Percentiles rank a stretch among this genome's conserved stretches.
These are phyloP conservation scores for Lepidocyrtoides sp. DNA, from an alignment of 2,888 invertebrate genomes.

Conservation along the genomic window DNA sequence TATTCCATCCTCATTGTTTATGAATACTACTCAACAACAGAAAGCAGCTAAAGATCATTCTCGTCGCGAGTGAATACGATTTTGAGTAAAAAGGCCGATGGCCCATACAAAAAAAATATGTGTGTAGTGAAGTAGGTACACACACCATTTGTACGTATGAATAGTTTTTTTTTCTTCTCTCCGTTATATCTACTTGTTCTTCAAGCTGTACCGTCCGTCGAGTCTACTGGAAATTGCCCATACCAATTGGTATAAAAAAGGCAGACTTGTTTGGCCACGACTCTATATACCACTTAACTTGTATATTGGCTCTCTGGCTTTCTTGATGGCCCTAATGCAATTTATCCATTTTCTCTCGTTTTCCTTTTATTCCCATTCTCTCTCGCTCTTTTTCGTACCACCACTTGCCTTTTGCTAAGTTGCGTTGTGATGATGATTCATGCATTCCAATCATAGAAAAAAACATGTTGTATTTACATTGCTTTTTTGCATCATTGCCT, in stretches of 20 bases:
- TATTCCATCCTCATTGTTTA: slow-evolving; percentile 14
- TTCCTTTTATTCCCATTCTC: not conserved
- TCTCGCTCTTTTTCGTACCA: slow-evolving; percentile 28
- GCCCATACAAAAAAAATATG: slow-evolving; percentile 6
- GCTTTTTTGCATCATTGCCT: slow-evolving; percentile 22
- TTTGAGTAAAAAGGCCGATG: slow-evolving; percentile 14
- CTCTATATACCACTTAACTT: slow-evolving; percentile 6
- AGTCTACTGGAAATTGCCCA: slow-evolving; percentile 61
- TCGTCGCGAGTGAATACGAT: not conserved
- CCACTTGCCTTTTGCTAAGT: not conserved
- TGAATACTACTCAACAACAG: slow-evolving; percentile 11
- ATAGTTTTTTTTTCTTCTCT: slow-evolving; percentile 1
- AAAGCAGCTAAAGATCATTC: slow-evolving; percentile 4
- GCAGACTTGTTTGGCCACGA: not conserved
- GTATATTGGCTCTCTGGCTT: slow-evolving; percentile 25
- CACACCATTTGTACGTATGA: slow-evolving; percentile 11
- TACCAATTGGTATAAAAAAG: slow-evolving; percentile 44
- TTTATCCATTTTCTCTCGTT: slow-evolving; percentile 41
- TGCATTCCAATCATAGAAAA: slow-evolving; percentile 12
- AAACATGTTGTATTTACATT: slow-evolving; percentile 26
- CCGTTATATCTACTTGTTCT: not conserved
- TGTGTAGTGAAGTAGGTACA: not conserved
- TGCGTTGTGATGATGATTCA: not conserved
- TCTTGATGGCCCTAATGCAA: slow-evolving; percentile 44
- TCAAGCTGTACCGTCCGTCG: not conserved